Conservation (phyloP, 2,888 invertebrate species). For the Sepioteuthis lessoniana region DNA sequence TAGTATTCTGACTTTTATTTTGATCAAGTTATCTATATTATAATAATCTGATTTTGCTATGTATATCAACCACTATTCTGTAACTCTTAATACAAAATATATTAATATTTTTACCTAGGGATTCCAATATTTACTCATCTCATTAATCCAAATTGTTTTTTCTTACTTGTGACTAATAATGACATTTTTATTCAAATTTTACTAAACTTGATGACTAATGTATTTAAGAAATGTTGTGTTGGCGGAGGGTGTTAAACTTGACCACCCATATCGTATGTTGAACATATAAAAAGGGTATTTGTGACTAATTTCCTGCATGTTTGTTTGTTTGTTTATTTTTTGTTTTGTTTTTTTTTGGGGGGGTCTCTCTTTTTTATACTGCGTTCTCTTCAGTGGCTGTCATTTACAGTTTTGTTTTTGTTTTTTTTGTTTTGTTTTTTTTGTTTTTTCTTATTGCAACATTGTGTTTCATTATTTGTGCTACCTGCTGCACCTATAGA, state of each 20-base stretch:
- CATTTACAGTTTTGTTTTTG: not conserved
- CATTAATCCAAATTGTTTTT: not conserved
- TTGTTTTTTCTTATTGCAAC: not conserved
- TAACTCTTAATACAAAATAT: too few species aligned
- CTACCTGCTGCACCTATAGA: not conserved
- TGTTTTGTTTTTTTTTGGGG: not conserved
- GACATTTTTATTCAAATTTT: not conserved
- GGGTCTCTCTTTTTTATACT: not conserved
- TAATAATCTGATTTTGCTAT: too few species aligned
- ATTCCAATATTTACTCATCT: not conserved
- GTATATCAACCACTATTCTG: too few species aligned
- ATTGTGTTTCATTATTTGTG: not conserved
- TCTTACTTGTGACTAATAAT: not conserved
- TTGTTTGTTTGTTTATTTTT: not conserved
- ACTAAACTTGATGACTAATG: not conserved
- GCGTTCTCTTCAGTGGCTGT: not conserved
- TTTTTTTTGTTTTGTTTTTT: not conserved
- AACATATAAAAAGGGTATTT: not conserved
- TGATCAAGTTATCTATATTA: too few species aligned
- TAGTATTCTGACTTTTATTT: too few species aligned
- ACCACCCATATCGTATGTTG: not conserved
- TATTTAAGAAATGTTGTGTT: not conserved
- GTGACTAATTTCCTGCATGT: not conserved
- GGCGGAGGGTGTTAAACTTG: not conserved
- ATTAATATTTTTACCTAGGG: not conserved